Evolutionary conservation across 2,113 vertebrate species (phyloP).

Genomic region (Rhodinocichla rosea): DNA sequence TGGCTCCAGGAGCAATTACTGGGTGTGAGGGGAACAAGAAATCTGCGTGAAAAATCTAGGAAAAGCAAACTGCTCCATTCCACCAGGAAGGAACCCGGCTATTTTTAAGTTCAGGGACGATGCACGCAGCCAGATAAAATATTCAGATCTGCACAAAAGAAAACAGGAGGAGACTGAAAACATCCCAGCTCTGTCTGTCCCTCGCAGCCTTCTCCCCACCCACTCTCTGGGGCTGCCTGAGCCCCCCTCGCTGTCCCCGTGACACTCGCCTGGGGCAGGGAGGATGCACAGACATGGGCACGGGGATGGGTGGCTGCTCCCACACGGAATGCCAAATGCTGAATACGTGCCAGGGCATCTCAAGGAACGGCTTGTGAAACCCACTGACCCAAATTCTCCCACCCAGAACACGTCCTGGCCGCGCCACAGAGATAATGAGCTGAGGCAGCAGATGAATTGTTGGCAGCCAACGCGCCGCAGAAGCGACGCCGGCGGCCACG

Average conservation of each 20-base stretch:
- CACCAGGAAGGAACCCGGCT: neutral
- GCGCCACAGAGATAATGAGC: neutral
- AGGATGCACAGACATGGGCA: neutral
- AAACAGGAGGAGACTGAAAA: constrained; percentile 10
- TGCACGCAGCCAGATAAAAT: constrained; percentile 11
- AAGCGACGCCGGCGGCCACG: neutral
- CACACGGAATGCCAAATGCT: neutral
- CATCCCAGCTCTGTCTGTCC: neutral
- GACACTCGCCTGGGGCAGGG: neutral
- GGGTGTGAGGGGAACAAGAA: neutral
- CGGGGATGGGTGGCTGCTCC: accelerated
- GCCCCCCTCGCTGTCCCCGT: accelerated
- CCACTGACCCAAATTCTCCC: constrained; percentile 3
- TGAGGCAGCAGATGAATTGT: neutral
- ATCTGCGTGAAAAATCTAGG: constrained; percentile 4
- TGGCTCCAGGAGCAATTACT: neutral
- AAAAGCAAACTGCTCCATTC: constrained; percentile 9
- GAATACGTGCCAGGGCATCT: neutral
- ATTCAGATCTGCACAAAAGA: neutral
- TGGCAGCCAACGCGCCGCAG: neutral
- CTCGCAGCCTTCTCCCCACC: neutral
- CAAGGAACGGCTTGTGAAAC: neutral
- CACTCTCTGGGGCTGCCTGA: neutral
- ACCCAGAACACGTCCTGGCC: neutral
- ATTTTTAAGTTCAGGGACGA: constrained; percentile 33